Evolutionary conservation across 1,140 invertebrate genomes (phyloP), one percentile per base, ranked within the genome.

Genomic region (Apis dorsata): DNA sequence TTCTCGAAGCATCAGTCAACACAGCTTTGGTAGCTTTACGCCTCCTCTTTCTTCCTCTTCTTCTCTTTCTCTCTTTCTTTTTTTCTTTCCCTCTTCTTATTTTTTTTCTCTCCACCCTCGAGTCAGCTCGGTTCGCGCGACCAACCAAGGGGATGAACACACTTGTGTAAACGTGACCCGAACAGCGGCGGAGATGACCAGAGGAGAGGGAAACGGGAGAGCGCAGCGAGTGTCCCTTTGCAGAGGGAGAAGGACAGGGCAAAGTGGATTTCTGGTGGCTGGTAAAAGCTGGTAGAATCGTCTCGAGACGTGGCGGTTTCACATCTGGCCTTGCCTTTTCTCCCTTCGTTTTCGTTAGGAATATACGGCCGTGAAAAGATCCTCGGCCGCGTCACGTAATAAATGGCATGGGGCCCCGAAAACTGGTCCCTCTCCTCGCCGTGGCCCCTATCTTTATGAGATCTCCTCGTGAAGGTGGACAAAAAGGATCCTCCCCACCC

Each of bases 371-470:
- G 84, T 92, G 86, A 90, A 92, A 91, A 92, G 89, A 91, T 83
- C 84, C 81, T 70, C 70, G 83, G 34, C 53, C 60, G 68, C 74
- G 49, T 88, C 87, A 87, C 80, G 83, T 87, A 88, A 89, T 86
- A 90, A 92, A 91, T 84, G 85, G 84, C 77, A 82, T 60, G 80
- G 89, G 83, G 86, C 84, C 88, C 86, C 84, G 85, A 89, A 92
- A 93, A 92, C 91, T 91, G 90, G 92, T 93, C 90, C 80, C 86
- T 79, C 83, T 70, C 74, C 80, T 81, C 83, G 66, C 65, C 78
- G 81, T 66, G 68, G 80, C 66, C 81, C 72, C 78, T 92, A 93
- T 93, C 91, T 93, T 92, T 91, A 92, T 91, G 85, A 84, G 90
- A 92, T 93, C 92, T 91, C 68, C 76, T 79, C 71, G 79, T 68